Base-by-base conservation (phyloP, 2,113 vertebrate genomes). In the Glaucidium brasilianum region DNA sequence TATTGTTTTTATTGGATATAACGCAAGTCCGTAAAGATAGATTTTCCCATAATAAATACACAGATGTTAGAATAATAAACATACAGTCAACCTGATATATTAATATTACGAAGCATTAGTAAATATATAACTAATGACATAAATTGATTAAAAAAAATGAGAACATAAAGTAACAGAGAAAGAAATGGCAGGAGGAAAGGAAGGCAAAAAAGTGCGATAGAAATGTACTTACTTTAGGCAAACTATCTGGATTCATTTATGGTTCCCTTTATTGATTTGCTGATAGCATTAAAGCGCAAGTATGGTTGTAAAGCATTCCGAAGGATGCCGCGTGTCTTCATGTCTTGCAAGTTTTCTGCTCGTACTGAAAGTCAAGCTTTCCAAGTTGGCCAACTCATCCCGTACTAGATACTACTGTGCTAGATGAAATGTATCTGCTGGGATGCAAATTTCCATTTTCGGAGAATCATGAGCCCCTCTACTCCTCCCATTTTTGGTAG, bases 1-100 rank as follows among this genome's bases (percentile, higher is more conserved):
- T 95, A 67, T 85, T 96, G 79, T 95, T 96, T 97, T 96, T 95
- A 96, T 94, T 97, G 95, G 94, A 84, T 92, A 95, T 87, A 96
- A 92, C 4, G 2, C 82, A 96, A 96, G 88, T 92, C 76, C 1
- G 2, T 95, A 96, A 97, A 93, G 80, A 92, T 66, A 91, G 93
- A 91, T 95, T 97, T 96, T 97, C 92, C 87, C 94, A 96, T 91
- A 95, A 97, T 94, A 97, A 97, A 94, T 82, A 87, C 68, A 56
- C 95, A 97, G 76, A 97, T 93, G 88, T 96, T 96, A 93, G 79
- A 94, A 97, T 88, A 95, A 94, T 90, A 95, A 96, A 92, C 73
- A 95, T 55, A 67, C 32, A 58, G 83, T 89, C 79, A 95, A 91
- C 72, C 90, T 96, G 94, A 97, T 75, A 85, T 75, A 92, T 79